Evolutionary conservation across 2,797 vertebrate genomes (phyloP), one percentile per base, ranked within the genome.

Genomic region (Poeciliopsis paucimaculata): DNA sequence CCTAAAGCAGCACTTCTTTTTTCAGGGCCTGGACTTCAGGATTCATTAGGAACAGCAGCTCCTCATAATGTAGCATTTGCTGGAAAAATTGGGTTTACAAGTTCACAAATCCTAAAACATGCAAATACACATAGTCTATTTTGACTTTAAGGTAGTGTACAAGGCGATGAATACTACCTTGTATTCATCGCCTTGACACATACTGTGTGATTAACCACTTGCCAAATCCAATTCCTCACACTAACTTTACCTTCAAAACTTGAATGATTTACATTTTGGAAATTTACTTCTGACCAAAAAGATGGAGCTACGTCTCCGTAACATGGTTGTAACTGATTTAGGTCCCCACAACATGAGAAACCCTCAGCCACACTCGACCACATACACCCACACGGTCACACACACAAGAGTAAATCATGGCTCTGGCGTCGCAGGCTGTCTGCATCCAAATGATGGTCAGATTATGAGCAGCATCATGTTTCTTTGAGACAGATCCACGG

Each of bases 351-450:
- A 73, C 55, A 77, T 51, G 46, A 72, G 68, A 60, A 77, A 77
- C 43, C 16, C 57, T 60, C 43, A 28, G 51, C 51, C 79, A 36
- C 0, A 31, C 39, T 79, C 81, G 85, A 79, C 71, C 75, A 77
- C 91, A 74, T 85, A 71, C 41, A 76, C 83, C 76, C 85, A 73
- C 93, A 80, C 79, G 39, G 72, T 82, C 94, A 87, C 86, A 72
- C 12, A 76, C 81, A 76, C 72, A 39, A 71, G 88, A 85, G 88
- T 95, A 95, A 95, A 95, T 92, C 85, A 92, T 76, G 83, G 45
- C 83, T 80, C 94, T 93, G 93, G 94, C 93, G 91, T 90, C 94
- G 83, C 46, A 75, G 86, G 79, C 86, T 90, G 89, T 91, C 94
- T 87, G 90, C 88, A 76, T 91, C 86, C 92, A 94, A 94, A 93